Percentiles rank a stretch among this genome's conserved stretches.
Conservation (phyloP, 2,113 vertebrate genomes). For the Nanorana parkeri region DNA sequence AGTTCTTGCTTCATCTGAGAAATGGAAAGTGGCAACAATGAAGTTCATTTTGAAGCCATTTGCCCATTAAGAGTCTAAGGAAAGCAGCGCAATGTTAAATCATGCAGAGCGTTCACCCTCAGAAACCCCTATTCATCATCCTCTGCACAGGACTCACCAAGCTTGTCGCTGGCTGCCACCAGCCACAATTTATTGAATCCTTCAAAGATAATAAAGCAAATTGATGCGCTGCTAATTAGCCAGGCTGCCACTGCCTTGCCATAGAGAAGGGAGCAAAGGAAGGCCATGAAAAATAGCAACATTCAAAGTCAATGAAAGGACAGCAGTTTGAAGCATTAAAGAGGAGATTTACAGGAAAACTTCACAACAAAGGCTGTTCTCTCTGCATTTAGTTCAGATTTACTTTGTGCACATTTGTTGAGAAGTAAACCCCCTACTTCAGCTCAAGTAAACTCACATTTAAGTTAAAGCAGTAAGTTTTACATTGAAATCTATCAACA, state of each 20-base stretch:
- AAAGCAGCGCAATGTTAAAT: conserved; percentile 53
- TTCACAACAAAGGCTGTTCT: conserved; percentile 4
- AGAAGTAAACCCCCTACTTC: not conserved
- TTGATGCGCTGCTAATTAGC: conserved; percentile 56
- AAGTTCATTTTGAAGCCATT: conserved; percentile 56
- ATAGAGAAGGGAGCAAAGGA: conserved; percentile 35
- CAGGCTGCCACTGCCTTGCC: conserved; percentile 33
- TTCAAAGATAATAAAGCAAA: conserved; percentile 58
- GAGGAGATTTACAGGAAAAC: not conserved
- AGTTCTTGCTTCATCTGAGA: conserved; percentile 27
- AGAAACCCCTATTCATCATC: conserved; percentile 54
- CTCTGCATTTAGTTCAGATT: not conserved
- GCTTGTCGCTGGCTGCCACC: conserved; percentile 50
- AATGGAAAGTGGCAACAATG: conserved; percentile 38
- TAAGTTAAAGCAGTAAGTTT: no score
- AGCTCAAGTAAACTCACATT: no score
- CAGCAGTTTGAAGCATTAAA: conserved; percentile 7
- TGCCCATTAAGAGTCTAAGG: conserved; percentile 54
- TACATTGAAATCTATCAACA: no score
- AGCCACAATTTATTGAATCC: conserved; percentile 56
- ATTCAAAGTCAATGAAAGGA: conserved; percentile 51
- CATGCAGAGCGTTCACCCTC: conserved; percentile 48
- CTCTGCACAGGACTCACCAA: conserved; percentile 35
- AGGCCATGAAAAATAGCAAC: conserved; percentile 47
- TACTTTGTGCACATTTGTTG: not conserved